Evolutionary conservation across 2,888 invertebrate genomes (phyloP).

Genomic region (Tryphoninae sp.): DNA sequence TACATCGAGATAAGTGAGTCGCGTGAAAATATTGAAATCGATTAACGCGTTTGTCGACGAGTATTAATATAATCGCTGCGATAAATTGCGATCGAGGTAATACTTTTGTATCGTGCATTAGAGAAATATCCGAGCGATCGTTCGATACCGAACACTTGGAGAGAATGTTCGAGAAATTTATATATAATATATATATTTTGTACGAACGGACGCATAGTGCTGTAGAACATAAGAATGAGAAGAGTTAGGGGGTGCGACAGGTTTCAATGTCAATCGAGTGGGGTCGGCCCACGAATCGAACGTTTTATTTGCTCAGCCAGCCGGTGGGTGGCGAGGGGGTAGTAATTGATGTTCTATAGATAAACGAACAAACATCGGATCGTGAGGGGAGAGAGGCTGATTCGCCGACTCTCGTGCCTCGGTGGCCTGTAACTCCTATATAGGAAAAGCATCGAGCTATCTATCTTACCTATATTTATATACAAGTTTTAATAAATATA

Average conservation of each 20-base stretch:
- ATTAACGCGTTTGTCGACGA: no score
- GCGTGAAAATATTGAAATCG: no score
- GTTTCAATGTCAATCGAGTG: slow-evolving; percentile 54
- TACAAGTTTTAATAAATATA: background rate
- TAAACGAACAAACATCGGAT: slow-evolving; percentile 62
- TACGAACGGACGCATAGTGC: background rate
- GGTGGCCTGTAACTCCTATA: background rate
- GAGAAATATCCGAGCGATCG: slow-evolving; percentile 12
- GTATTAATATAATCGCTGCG: no score
- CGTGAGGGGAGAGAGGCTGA: slow-evolving; percentile 52
- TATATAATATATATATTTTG: slow-evolving; percentile 3
- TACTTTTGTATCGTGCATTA: slow-evolving; percentile 14
- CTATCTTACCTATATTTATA: background rate
- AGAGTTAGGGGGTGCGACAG: slow-evolving; percentile 44
- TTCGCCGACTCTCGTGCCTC: slow-evolving; percentile 46
- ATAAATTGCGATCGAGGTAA: background rate
- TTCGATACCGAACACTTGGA: slow-evolving; percentile 31
- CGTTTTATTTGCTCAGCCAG: slow-evolving; percentile 63
- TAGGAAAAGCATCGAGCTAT: slow-evolving; percentile 20
- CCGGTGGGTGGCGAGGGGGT: slow-evolving; percentile 6
- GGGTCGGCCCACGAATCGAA: slow-evolving; percentile 52
- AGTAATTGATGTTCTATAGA: slow-evolving; percentile 63
- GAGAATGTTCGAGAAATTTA: slow-evolving; percentile 24
- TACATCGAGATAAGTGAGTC: no score
- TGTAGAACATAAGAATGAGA: slow-evolving; percentile 7